Conservation (phyloP, 2,113 vertebrate species). For the Eurypyga helias region DNA sequence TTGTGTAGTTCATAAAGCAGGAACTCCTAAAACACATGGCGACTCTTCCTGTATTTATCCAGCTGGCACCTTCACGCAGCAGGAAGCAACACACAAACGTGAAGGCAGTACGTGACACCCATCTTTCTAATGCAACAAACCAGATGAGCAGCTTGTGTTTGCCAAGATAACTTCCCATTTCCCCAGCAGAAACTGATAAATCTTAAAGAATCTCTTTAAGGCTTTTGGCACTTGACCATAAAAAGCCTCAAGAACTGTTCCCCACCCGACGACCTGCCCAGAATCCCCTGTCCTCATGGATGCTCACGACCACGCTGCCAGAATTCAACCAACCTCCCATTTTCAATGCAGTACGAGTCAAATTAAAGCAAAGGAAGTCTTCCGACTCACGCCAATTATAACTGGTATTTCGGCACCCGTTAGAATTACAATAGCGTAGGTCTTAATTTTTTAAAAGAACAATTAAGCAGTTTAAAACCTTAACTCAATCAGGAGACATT, state of each 20-base stretch:
- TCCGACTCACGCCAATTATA: neutral
- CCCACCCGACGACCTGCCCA: too few relatives aligned
- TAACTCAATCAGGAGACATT: neutral
- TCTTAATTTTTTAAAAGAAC: neutral
- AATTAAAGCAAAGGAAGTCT: neutral
- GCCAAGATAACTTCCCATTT: neutral
- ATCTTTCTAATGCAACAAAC: neutral
- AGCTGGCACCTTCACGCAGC: neutral
- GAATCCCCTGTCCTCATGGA: neutral
- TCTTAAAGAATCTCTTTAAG: neutral
- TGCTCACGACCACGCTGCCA: neutral
- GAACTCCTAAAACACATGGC: neutral
- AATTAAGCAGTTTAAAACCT: neutral
- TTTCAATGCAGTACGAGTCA: neutral
- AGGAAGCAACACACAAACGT: accelerated
- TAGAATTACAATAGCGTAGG: neutral
- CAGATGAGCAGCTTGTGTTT: neutral
- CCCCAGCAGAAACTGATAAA: neutral
- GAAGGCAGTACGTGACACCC: neutral
- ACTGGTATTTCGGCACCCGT: neutral
- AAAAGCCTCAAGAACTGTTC: neutral
- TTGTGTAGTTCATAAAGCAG: neutral
- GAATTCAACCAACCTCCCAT: neutral
- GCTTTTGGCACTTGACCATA: neutral
- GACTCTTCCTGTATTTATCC: neutral